Evolutionary conservation across 2,113 vertebrate species (phyloP), one percentile per base, ranked within the genome.

Genomic region (Corydoras sp.): DNA sequence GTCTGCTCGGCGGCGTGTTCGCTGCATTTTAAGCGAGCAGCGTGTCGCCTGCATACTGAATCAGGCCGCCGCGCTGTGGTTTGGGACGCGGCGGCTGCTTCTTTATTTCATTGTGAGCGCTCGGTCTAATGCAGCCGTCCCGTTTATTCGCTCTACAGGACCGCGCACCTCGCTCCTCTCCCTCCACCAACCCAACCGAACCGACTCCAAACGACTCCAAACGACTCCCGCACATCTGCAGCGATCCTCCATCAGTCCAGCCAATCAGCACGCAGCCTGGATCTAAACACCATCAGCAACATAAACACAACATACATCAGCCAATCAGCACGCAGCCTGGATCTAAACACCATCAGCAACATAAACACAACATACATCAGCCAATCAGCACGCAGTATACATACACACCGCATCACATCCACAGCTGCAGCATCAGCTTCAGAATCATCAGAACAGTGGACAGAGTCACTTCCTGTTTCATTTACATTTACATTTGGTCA

Each of bases 1-100:
- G 65, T 54, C 51, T 54, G 65, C 29, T 66, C 29, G 9, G 30
- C n/a, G 29, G 29, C 31, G 65, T 55, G 65, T 55, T 66, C 31
- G 65, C n/a, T 66, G 65, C 51, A 66, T 66, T 54, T 66, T 66
- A 66, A 66, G 53, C 30, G 14, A 50, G 1, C 51, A 11, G 13
- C 13, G 65, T 66, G 65, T 35, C 50, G 65, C 10, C 65, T 66
- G 65, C 31, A 65, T 51, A 51, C 65, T 24, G 65, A 66, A 32
- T 55, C 29, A 54, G 12, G 49, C 63, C 3, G 12, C 65, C 15
- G 62, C 10, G 15, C 49, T 53, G 29, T 32, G n/a, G n/a, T 54
- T 66, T 66, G 63, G 63, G 63, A 65, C 3, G 9, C 64, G 53
- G 64, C 64, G 54, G 64, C 50, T 66, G 64, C 10, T 66, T 66